Base-by-base conservation (phyloP, 2,113 vertebrate genomes). In the Corydoras maculifer region DNA sequence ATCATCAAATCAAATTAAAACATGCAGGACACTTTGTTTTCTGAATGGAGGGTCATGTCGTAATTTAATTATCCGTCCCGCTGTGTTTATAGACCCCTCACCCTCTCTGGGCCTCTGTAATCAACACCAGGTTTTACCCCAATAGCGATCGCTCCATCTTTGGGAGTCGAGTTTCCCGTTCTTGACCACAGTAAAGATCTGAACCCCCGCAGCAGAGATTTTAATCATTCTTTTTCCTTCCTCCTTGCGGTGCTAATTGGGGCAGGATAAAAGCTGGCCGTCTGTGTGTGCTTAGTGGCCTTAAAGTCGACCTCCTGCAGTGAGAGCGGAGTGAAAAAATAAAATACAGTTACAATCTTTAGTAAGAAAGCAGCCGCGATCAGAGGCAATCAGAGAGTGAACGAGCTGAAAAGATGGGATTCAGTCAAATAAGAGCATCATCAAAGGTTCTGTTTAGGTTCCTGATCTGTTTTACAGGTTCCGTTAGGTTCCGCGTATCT, bases 401-500 rank as follows among this genome's bases (percentile, higher is more conserved):
- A 77, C 70, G 43, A 43, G 12, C 65, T 57, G 65, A 29, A 7
- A 43, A 59, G 69, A 81, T 72, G 72, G 58, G 75, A 79, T 81
- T 65, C 29, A 35, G 63, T 55, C 60, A 65, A 79, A 82, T 78
- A 76, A 80, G 69, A 43, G 73, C 77, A 58, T 69, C 80, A 82
- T 86, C 77, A 86, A 86, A 87, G 86, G 15, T 2, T 66, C 62
- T 58, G 49, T 68, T 58, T 67, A 0, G 69, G 48, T 70, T 81
- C 81, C 80, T 84, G 73, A 79, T 85, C 78, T 84, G 80, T 82
- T 76, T 82, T 84, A 72, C 71, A 79, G 84, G 79, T 82, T 69
- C 69, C 77, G 54, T 65, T 69, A 4, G 35, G 35, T 43, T 43
- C 35, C 7, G 35, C 35, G 35, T 43, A 5, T 43, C 4, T 43